Conservation (phyloP, 2,888 invertebrate genomes). For the Choreutis nemorana region DNA sequence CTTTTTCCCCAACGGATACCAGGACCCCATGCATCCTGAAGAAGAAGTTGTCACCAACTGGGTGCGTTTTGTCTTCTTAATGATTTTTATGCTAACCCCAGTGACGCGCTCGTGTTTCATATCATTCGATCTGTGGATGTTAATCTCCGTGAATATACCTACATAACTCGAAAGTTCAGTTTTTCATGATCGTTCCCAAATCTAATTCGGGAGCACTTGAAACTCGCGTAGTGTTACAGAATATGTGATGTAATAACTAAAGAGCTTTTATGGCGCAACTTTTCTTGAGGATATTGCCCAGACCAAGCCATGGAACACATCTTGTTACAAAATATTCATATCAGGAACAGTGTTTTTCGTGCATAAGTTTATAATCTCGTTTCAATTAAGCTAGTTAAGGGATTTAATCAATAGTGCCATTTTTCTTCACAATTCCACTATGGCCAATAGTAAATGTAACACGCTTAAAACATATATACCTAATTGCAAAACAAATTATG, state of each 20-base stretch:
- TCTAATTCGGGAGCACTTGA: conserved; percentile 48
- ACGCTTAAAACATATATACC: too few species aligned
- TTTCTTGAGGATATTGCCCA: conserved; percentile 22
- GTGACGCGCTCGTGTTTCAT: too few species aligned
- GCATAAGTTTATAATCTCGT: background rate
- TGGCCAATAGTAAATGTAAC: too few species aligned
- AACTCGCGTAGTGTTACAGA: conserved; percentile 43
- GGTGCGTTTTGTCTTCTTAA: too few species aligned
- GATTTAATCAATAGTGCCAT: too few species aligned
- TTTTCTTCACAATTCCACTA: too few species aligned
- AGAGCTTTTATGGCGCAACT: conserved; percentile 25
- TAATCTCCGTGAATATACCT: too few species aligned
- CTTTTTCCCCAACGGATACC: conserved; percentile 63
- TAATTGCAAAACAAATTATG: too few species aligned
- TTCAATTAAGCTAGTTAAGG: too few species aligned
- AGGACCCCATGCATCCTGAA: conserved; percentile 61
- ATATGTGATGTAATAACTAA: conserved; percentile 51
- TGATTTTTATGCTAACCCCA: too few species aligned
- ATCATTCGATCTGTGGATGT: too few species aligned
- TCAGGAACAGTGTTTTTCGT: background rate
- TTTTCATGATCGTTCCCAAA: conserved; percentile 10
- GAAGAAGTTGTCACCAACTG: conserved; percentile 69
- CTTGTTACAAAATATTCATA: too few species aligned
- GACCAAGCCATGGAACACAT: background rate
- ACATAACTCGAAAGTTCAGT: background rate